These are phyloP conservation scores for Cylindroiulus punctatus DNA, from an alignment of 2,888 invertebrate genomes.

Conservation along the genomic window DNA sequence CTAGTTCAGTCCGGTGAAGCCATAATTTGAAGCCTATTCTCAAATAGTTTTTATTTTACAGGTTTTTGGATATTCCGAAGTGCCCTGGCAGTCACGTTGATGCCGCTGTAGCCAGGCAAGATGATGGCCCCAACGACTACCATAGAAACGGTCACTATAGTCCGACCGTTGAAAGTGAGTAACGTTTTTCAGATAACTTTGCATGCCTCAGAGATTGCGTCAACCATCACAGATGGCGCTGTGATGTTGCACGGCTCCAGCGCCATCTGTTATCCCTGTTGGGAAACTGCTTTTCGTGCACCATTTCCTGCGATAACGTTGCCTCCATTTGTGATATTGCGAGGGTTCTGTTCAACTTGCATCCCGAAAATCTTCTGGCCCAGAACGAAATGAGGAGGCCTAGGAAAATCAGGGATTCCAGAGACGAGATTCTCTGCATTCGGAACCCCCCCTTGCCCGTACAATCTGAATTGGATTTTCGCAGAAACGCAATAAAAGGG, in stretches of 20 bases:
- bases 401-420: no score
- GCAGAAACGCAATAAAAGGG: conserved; percentile 1
- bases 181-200: neutral
- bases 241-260: neutral
- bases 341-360: neutral
- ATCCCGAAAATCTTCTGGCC: neutral
- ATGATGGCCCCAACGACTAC: conserved; percentile 65
- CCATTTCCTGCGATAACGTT: no score
- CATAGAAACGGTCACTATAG: conserved; percentile 66
- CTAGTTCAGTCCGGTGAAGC: no score
- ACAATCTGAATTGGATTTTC: neutral
- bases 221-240: no score
- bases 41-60: neutral
- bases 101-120: neutral
- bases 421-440: neutral
- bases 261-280: neutral
- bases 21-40: no score
- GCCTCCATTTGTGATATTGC: no score
- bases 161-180: conserved; percentile 67
- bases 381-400: neutral
- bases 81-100: neutral
- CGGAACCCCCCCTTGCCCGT: neutral
- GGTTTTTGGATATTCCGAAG: neutral
- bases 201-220: neutral
- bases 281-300: no score